phyloP scores from a whole-genome alignment of 2,888 invertebrate genomes.

The Kryphioiulus occultus region DNA sequence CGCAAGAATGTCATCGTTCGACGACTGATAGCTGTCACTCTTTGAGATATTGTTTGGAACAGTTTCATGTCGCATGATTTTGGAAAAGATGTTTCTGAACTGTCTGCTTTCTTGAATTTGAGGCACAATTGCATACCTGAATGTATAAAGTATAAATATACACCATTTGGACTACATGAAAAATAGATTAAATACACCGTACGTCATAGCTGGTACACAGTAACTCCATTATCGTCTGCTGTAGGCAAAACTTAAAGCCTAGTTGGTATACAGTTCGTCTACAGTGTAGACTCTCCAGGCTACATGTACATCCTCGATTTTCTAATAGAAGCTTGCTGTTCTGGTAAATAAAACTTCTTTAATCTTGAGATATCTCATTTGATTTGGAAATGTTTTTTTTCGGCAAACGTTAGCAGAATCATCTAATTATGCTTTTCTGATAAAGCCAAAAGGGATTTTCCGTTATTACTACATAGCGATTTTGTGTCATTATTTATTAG shows the following conservation, averaged over 20 bases:
- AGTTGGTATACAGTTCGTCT: too few relatives aligned
- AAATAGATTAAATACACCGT: too few relatives aligned
- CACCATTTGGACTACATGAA: too few relatives aligned
- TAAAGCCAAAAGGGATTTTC: not conserved
- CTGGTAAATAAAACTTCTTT: not conserved
- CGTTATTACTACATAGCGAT: not conserved
- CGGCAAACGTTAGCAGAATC: not conserved
- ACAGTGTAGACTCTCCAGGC: too few relatives aligned
- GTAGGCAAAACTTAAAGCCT: too few relatives aligned
- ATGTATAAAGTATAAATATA: too few relatives aligned
- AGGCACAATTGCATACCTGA: not conserved
- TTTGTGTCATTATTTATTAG: not conserved
- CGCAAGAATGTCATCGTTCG: not conserved
- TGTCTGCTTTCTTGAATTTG: not conserved
- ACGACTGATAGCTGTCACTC: constrained; percentile 4
- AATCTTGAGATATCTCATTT: not conserved
- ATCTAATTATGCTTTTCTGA: not conserved
- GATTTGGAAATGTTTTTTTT: not conserved
- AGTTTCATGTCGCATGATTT: not conserved
- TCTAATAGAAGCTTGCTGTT: too few relatives aligned
- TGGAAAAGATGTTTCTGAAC: not conserved
- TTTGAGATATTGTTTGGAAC: not conserved
- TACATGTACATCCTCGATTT: too few relatives aligned
- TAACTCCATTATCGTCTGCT: too few relatives aligned
- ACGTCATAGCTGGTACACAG: too few relatives aligned